Evolutionary conservation across 1,140 invertebrate species (phyloP).

Genomic region (Hyles euphorbiae): DNA sequence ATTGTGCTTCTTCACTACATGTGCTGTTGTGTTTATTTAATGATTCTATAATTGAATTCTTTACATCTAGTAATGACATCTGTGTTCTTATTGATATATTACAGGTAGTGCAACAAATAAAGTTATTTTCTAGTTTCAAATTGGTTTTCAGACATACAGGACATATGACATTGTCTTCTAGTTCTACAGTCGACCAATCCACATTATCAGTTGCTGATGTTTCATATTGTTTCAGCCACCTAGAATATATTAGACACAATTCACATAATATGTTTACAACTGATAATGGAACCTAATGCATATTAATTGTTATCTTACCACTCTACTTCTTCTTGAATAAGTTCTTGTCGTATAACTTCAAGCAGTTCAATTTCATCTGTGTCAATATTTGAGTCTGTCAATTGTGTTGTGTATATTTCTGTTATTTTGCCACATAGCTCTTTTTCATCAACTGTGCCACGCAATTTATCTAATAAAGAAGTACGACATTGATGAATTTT

Average conservation of each 20-base stretch:
- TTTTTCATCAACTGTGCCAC: slow-evolving; percentile 28
- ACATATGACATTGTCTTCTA: slow-evolving; percentile 57
- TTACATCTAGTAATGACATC: slow-evolving; percentile 36
- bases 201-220: slow-evolving; percentile 44
- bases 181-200: slow-evolving; percentile 46
- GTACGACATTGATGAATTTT: slow-evolving; percentile 54
- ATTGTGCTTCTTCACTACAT: slow-evolving; percentile 41
- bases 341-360: slow-evolving; percentile 54
- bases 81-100: slow-evolving; percentile 36
- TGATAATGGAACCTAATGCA: background rate
- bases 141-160: slow-evolving; percentile 57
- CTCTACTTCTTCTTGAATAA: slow-evolving; percentile 60
- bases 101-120: slow-evolving; percentile 41
- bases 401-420: slow-evolving; percentile 45
- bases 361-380: slow-evolving; percentile 47
- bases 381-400: slow-evolving; percentile 32
- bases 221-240: slow-evolving; percentile 61
- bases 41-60: slow-evolving; percentile 34
- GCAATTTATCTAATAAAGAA: slow-evolving; percentile 48
- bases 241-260: slow-evolving; percentile 28
- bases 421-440: slow-evolving; percentile 45
- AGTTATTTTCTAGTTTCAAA: slow-evolving; percentile 28
- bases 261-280: too few species aligned
- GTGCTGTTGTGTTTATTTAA: slow-evolving; percentile 42
- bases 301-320: slow-evolving; percentile 34